phyloP scores from a whole-genome alignment of 2,888 invertebrate genomes.

The Troides oblongomaculatus region DNA sequence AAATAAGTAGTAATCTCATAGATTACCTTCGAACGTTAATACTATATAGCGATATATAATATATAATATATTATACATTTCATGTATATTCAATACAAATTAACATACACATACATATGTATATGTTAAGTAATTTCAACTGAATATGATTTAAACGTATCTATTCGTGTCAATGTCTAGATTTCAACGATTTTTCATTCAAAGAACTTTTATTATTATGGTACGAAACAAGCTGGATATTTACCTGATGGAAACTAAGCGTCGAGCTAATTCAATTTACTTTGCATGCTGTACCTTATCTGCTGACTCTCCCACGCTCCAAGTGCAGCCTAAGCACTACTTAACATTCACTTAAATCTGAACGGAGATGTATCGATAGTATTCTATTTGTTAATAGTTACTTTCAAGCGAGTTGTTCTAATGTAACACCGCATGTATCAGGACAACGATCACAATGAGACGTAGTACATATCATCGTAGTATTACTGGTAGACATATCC shows the following conservation, averaged over 20 bases:
- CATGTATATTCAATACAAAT: constrained; percentile 14
- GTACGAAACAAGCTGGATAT: too few relatives aligned
- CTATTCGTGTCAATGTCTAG: constrained; percentile 7
- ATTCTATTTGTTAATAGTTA: too few relatives aligned
- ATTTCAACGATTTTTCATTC: too few relatives aligned
- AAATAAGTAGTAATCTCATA: neutral
- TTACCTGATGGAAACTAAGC: neutral
- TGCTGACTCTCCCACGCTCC: constrained; percentile 12
- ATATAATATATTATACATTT: constrained; percentile 7
- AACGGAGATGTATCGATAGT: too few relatives aligned
- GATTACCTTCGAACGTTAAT: neutral
- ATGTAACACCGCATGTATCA: too few relatives aligned
- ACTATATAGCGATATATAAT: neutral
- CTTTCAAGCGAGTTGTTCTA: too few relatives aligned
- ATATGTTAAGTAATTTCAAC: constrained; percentile 16
- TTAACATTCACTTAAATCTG: neutral
- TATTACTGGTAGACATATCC: too few relatives aligned
- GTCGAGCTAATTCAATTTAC: neutral
- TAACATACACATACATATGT: constrained; percentile 5
- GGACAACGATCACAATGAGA: too few relatives aligned
- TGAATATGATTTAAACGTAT: constrained; percentile 2
- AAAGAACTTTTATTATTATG: too few relatives aligned
- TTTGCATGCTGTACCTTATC: constrained; percentile 3
- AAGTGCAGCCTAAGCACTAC: constrained; percentile 4
- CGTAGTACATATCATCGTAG: too few relatives aligned